These are phyloP conservation scores for Phoeniculus purpureus DNA, from an alignment of 2,797 vertebrate species.

Conservation along the genomic window DNA sequence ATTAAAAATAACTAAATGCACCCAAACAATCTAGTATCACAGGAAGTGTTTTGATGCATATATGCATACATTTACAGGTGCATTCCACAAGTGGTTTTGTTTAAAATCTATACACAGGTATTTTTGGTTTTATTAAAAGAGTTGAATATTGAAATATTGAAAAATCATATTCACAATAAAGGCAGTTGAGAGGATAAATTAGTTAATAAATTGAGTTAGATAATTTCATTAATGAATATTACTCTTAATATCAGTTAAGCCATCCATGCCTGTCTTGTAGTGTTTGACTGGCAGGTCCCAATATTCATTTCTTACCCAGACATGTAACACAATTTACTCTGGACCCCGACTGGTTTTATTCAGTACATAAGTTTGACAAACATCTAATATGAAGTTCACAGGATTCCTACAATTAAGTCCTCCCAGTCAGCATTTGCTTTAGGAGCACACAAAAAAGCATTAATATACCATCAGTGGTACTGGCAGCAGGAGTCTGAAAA, in stretches of 20 bases:
- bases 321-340: background rate
- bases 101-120: background rate
- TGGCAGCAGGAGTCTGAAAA: background rate
- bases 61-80: background rate
- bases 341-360: background rate
- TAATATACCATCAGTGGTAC: background rate
- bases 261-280: background rate
- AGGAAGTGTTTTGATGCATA: background rate
- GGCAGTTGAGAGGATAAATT: background rate
- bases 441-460: background rate
- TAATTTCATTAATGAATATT: conserved; percentile 10
- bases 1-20: conserved; percentile 32
- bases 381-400: background rate
- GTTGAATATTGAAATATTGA: background rate
- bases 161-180: background rate
- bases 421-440: background rate
- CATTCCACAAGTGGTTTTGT: fast-evolving
- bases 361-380: background rate
- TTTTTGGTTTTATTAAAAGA: background rate
- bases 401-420: background rate
- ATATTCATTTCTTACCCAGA: background rate
- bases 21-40: background rate
- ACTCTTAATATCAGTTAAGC: background rate
- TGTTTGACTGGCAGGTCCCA: background rate
- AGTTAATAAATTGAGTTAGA: background rate